Evolutionary conservation across 2,113 vertebrate species (phyloP).

Genomic region (Felis chaus): DNA sequence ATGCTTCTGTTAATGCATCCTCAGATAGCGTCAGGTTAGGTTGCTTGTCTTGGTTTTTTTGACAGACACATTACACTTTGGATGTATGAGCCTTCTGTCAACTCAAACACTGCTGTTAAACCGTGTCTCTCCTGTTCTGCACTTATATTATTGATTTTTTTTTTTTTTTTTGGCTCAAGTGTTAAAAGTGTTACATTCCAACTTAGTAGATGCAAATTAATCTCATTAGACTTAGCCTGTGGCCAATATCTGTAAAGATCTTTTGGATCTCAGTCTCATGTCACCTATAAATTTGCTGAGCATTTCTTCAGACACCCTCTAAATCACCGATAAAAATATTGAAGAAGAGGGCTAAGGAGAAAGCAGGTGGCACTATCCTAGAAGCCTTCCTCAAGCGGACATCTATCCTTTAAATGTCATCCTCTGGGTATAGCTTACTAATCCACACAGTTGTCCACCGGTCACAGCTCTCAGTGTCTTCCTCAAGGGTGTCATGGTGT

Average conservation of each 20-base stretch:
- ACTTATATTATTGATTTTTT: constrained; percentile 22
- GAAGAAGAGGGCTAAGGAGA: not conserved
- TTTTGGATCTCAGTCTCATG: not conserved
- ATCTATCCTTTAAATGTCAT: not conserved
- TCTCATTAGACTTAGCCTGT: constrained; percentile 30
- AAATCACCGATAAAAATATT: not conserved
- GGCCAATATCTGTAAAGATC: constrained; percentile 12
- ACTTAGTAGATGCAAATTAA: constrained; percentile 52
- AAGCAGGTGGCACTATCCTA: not conserved
- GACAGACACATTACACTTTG: not conserved
- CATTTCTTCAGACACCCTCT: not conserved
- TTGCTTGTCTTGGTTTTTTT: not conserved
- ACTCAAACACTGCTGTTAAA: not conserved
- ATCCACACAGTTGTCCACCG: not conserved
- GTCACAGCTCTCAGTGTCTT: not conserved
- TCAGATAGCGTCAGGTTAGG: not conserved
- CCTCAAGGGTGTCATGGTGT: not conserved
- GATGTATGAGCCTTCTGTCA: not conserved
- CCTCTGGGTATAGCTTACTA: not conserved
- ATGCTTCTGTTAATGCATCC: not conserved
- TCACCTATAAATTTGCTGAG: not conserved
- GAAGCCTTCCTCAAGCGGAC: not conserved
- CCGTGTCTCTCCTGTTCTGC: not conserved
- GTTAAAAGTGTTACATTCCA: constrained; percentile 18
- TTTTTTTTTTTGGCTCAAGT: not conserved